phyloP scores from a whole-genome alignment of 2,113 vertebrate genomes.

The Brachyhypopomus gauderio region DNA sequence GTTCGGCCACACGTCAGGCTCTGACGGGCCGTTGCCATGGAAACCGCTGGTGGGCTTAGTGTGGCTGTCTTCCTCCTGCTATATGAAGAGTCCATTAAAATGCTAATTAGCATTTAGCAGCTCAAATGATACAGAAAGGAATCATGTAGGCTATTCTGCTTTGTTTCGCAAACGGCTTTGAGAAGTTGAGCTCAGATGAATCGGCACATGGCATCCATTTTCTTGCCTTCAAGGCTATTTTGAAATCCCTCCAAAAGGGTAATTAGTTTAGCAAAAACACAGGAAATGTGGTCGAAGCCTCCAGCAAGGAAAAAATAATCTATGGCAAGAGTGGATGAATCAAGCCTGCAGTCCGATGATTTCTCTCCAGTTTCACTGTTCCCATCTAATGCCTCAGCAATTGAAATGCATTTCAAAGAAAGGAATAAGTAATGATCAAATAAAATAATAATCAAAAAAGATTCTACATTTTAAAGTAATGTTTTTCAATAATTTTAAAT shows the following conservation, averaged over 20 bases:
- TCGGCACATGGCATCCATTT: constrained; percentile 47
- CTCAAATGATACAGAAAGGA: constrained; percentile 34
- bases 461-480: too few species aligned
- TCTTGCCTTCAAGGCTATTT: constrained; percentile 48
- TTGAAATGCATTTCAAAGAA: neutral
- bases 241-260: constrained; percentile 51
- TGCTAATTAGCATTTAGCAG: constrained; percentile 32
- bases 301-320: constrained; percentile 37
- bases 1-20: constrained; percentile 84
- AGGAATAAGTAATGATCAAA: neutral
- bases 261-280: constrained; percentile 52
- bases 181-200: constrained; percentile 32
- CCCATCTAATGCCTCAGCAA: neutral
- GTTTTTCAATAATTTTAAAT: neutral
- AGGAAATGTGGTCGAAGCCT: constrained; percentile 53
- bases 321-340: constrained; percentile 17
- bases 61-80: constrained; percentile 80
- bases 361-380: neutral
- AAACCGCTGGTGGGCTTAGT: constrained; percentile 75
- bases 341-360: neutral
- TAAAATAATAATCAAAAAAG: too few species aligned
- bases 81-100: constrained; percentile 49
- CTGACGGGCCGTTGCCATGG: constrained; percentile 84
- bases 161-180: constrained; percentile 17
- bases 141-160: constrained; percentile 17